Base-by-base conservation (phyloP, 35 echinoderm and acorn worm genomes). In the Heliocidaris erythrogramma region DNA sequence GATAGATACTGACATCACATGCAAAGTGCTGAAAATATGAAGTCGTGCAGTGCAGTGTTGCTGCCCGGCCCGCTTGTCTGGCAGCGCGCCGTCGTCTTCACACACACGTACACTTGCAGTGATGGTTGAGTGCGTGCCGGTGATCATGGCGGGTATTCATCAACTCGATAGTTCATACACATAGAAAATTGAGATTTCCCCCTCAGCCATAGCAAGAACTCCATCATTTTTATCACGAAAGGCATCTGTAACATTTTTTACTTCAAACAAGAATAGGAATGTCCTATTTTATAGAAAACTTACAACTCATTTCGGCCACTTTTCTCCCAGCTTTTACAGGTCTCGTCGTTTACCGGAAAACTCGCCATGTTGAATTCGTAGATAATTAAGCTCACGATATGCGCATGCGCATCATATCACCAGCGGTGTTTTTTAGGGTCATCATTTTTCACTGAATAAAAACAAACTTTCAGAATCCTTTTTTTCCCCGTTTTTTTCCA, bases 231-330 rank as follows among this genome's bases (percentile, higher is more conserved):
- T 93, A 49, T 52, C 90, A 52, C 47, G 29, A 65, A 31, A 94
- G 71, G 49, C 30, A 94, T 59, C 18, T 14, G 32, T 56, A 27
- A 53, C 10, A 53, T 59, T 88, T 89, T 56, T 86, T 31, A 48
- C 31, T 78, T 56, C 35, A 32, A 88, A 49, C 32, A 53, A 60
- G 4, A 48, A 78, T 94, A 24, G 35, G 78, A 94, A 94, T 65
- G 92, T 86, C 85, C 31, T 21, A 53, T 53, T 52, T 94, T 2
- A 59, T 53, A 3, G 59, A 61, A n/a, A 49, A 97, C 97, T 97
- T 97, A 97, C 97, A 97, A 97, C 90, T 97, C 97, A 86, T 89
- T 96, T 96, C 94, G 94, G 84, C 97, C 97, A 86, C 86, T 59
- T 95, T 97, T 97, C 86, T 97, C 97, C 97, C 97, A 97, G 60